Evolutionary conservation across 2,888 invertebrate genomes (phyloP).

Genomic region (Drosophila algonquin): DNA sequence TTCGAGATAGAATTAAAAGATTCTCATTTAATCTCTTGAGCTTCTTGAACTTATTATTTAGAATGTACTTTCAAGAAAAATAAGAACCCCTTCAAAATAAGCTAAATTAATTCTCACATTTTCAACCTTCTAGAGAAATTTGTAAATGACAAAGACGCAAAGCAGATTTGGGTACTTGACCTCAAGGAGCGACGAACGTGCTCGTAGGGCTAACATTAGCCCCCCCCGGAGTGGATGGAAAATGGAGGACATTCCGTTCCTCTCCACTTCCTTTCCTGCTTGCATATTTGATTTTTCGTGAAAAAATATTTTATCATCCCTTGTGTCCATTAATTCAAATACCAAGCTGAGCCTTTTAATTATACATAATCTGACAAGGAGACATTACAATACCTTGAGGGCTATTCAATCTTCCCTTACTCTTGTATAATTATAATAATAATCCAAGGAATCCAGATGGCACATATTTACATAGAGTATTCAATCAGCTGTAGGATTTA

Average conservation of each 20-base stretch:
- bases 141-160: background rate
- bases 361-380: background rate
- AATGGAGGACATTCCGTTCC: background rate
- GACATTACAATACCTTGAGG: background rate
- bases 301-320: background rate
- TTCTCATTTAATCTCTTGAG: too few species aligned
- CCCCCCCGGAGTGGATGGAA: background rate
- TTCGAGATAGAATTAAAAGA: background rate
- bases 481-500: background rate
- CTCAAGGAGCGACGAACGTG: background rate
- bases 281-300: too few species aligned
- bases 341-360: background rate
- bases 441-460: background rate
- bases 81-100: background rate
- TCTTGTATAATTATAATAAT: background rate
- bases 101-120: background rate
- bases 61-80: background rate
- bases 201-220: background rate
- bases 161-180: background rate
- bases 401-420: background rate
- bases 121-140: background rate
- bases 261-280: background rate
- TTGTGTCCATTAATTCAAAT: too few species aligned
- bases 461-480: background rate
- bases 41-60: background rate